Evolutionary conservation across 2,888 invertebrate genomes (phyloP), one percentile per base, ranked within the genome.

Genomic region (Thymelicus acteon): DNA sequence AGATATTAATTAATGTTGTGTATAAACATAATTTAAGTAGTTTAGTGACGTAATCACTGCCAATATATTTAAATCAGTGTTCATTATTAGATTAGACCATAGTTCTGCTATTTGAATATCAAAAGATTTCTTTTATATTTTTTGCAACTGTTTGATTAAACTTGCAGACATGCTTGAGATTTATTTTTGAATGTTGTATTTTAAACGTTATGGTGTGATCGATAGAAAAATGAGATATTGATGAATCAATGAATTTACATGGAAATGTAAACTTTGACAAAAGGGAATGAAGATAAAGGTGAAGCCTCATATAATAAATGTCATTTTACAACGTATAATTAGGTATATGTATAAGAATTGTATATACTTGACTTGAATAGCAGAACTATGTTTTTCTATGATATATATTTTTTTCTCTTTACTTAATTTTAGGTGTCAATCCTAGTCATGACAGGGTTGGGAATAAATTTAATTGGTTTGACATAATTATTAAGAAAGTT

Each of bases 401-500:
- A n/a, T n/a, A n/a, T n/a, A n/a, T n/a, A n/a, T 77, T 79, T 78
- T 79, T 78, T 76, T 19, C 19, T 75, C 77, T 72, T 68, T 73
- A 77, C 78, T 79, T 78, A 79, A 76, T 72, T 79, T 83, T 85
- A 87, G 82, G 88, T 87, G 86, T 87, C 93, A 91, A 91, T 92
- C 93, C 93, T 93, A 93, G 93, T 93, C 93, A 92, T 82, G 80
- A 87, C 90, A 91, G 92, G 93, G 92, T 92, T 93, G 92, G 89
- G 86, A 88, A 85, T 64, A 58, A 62, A 63, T 39, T 48, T 15
- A 24, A 60, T 67, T 15, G 48, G 12, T 31, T 52, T 12, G 19
- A 24, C 12, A 15, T 31, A n/a, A n/a, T n/a, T n/a, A 58, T 47
- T 24, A 24, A 6, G 15, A 52, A 52, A 7, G 5, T 52, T n/a